Percentiles rank a stretch among this genome's conserved stretches.
These are phyloP conservation scores for Uloborus plumipes DNA, from an alignment of 2,888 invertebrate genomes.

Conservation along the genomic window DNA sequence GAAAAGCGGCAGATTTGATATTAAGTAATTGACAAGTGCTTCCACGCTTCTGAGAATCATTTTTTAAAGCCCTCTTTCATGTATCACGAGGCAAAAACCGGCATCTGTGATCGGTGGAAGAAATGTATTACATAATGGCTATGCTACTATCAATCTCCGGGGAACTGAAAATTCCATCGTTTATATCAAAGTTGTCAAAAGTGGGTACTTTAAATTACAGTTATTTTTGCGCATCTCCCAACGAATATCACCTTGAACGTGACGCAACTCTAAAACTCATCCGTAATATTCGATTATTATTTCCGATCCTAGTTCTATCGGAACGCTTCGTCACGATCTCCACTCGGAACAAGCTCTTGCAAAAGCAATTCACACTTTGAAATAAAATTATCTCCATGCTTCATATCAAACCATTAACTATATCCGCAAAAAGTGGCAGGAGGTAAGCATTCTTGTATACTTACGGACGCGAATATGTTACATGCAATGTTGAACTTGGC, in stretches of 20 bases:
- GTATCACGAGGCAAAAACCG: constrained; percentile 21
- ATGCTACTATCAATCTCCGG: constrained; percentile 40
- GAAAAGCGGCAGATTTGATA: constrained; percentile 6
- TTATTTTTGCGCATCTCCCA: constrained; percentile 47
- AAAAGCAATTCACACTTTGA: too few species aligned
- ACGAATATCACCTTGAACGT: constrained; percentile 56
- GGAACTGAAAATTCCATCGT: constrained; percentile 49
- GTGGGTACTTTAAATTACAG: constrained; percentile 57
- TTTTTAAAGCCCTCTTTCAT: constrained; percentile 42
- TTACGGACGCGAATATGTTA: too few species aligned
- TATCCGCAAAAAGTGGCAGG: too few species aligned
- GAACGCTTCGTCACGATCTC: constrained; percentile 29
- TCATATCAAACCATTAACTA: too few species aligned
- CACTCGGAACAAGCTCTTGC: neutral
- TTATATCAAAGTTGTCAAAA: constrained; percentile 61
- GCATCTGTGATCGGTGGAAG: neutral
- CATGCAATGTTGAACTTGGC: too few species aligned
- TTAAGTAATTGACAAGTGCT: constrained; percentile 31
- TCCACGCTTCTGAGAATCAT: constrained; percentile 21
- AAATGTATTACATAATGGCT: constrained; percentile 35
- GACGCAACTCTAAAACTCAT: constrained; percentile 25
- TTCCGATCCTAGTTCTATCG: constrained; percentile 18
- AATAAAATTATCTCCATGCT: too few species aligned
- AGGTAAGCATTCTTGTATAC: too few species aligned
- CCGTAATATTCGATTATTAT: constrained; percentile 49